These are phyloP conservation scores for Psittacula echo DNA, from an alignment of 2,797 vertebrate species.

Conservation along the genomic window DNA sequence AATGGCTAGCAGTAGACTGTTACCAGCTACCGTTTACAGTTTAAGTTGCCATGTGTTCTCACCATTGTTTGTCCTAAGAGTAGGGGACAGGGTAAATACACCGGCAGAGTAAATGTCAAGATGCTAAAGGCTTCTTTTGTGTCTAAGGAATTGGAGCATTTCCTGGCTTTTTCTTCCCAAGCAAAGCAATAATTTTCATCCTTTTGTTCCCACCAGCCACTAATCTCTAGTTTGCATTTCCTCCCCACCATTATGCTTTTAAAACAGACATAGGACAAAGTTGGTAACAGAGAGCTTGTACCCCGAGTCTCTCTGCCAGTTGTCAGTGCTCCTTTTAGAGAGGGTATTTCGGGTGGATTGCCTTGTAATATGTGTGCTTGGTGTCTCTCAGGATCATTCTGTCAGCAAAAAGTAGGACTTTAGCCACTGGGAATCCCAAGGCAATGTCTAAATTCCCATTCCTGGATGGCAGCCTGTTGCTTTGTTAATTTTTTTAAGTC, in stretches of 20 bases:
- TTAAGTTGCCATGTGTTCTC: background rate
- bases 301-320: background rate
- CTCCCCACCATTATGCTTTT: background rate
- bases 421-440: background rate
- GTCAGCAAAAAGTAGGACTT: background rate
- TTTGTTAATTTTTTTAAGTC: background rate
- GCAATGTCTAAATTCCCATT: background rate
- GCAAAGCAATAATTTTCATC: background rate
- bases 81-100: background rate
- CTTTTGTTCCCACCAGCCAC: background rate
- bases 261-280: background rate
- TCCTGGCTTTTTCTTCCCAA: background rate
- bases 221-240: slow-evolving; percentile 4
- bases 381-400: background rate
- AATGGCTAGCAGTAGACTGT: background rate
- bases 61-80: background rate
- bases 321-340: no score
- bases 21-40: background rate
- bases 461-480: background rate
- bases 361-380: background rate
- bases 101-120: background rate
- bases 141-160: background rate
- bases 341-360: background rate
- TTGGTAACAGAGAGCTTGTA: background rate
- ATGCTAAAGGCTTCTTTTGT: background rate